A percentile compares a stretch with the other conserved stretches of the same genome.
Evolutionary conservation across 2,888 invertebrate species (phyloP).

Genomic region (Salticus scenicus): DNA sequence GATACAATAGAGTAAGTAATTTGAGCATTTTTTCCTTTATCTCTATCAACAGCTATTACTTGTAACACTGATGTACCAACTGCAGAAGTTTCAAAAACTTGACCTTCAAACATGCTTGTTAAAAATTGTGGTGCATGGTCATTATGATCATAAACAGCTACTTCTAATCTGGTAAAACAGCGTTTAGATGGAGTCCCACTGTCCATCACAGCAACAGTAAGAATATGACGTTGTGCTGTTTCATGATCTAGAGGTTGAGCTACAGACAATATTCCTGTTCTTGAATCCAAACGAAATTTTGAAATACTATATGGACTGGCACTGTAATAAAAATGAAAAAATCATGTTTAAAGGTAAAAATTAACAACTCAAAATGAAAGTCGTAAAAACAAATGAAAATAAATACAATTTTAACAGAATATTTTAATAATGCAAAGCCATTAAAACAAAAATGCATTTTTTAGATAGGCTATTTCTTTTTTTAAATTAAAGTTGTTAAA

Average conservation of each 20-base stretch:
- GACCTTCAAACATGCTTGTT: constrained; percentile 85
- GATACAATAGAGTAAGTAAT: constrained; percentile 86
- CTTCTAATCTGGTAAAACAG: constrained; percentile 86
- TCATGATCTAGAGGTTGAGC: constrained; percentile 86
- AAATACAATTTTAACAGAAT: too few relatives aligned
- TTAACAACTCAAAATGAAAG: not conserved
- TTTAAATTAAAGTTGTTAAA: too few relatives aligned
- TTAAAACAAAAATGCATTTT: too few relatives aligned
- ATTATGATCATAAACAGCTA: constrained; percentile 90
- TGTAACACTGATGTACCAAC: constrained; percentile 85
- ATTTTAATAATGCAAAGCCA: too few relatives aligned
- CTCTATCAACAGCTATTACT: constrained; percentile 87
- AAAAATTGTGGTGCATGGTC: constrained; percentile 93
- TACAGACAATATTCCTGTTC: constrained; percentile 89
- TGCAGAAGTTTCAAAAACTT: constrained; percentile 85
- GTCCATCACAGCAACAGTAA: constrained; percentile 90
- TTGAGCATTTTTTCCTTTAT: constrained; percentile 87
- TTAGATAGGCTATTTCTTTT: too few relatives aligned
- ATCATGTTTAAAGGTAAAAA: not conserved
- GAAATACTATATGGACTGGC: constrained; percentile 76
- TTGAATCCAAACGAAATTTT: constrained; percentile 88
- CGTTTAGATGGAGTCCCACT: constrained; percentile 81
- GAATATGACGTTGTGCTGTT: constrained; percentile 83
- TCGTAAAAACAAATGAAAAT: not conserved
- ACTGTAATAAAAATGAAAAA: constrained; percentile 42